phyloP scores from a whole-genome alignment of 2,113 vertebrate species.

The Poicephalus meyeri region DNA sequence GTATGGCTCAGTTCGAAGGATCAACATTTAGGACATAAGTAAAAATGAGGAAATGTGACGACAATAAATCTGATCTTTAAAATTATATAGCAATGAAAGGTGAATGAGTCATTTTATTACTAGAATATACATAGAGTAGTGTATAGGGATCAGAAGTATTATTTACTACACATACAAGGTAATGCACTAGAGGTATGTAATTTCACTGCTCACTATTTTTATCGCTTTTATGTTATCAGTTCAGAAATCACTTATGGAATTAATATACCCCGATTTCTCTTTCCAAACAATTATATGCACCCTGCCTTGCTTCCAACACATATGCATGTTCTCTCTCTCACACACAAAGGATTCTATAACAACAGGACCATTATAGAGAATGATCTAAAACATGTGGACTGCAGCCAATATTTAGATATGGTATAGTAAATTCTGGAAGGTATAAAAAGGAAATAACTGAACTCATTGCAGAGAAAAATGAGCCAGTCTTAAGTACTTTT shows the following conservation, averaged over 20 bases:
- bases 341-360: slow-evolving; percentile 56
- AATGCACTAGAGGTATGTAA: not conserved
- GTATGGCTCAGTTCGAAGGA: not conserved
- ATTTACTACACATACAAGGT: not conserved
- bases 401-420: slow-evolving; percentile 71
- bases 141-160: slow-evolving; percentile 10
- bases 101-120: not conserved
- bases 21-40: not conserved
- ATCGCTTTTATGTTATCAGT: slow-evolving; percentile 7
- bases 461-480: slow-evolving; percentile 64
- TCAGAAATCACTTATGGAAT: slow-evolving; percentile 46
- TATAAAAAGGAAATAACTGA: slow-evolving; percentile 69
- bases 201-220: slow-evolving; percentile 16
- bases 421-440: slow-evolving; percentile 68
- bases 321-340: slow-evolving; percentile 43
- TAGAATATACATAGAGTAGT: not conserved
- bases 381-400: slow-evolving; percentile 71
- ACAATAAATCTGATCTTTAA: not conserved
- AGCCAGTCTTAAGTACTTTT: slow-evolving; percentile 46
- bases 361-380: slow-evolving; percentile 66
- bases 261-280: slow-evolving; percentile 32
- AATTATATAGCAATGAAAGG: not conserved
- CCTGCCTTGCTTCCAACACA: slow-evolving; percentile 49
- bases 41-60: not conserved
- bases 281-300: slow-evolving; percentile 43